Percentiles rank a stretch among this genome's conserved stretches.
Evolutionary conservation across 2,888 invertebrate species (phyloP).

Genomic region (Habrosyne pyritoides): DNA sequence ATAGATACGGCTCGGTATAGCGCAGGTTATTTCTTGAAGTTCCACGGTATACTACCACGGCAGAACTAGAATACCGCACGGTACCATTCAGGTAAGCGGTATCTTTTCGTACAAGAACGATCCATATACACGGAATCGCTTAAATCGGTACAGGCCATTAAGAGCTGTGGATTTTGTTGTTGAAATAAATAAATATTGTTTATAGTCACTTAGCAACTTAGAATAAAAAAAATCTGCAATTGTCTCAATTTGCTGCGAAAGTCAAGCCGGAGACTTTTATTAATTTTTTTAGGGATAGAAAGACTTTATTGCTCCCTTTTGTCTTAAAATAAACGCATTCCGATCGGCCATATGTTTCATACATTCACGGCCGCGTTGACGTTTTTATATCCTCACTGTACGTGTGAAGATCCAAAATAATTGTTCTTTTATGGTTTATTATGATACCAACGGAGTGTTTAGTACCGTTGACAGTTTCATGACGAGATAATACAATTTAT

Average conservation of each 20-base stretch:
- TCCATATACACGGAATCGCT: too few relatives aligned
- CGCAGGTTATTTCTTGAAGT: too few relatives aligned
- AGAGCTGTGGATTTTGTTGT: too few relatives aligned
- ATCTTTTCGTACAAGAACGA: too few relatives aligned
- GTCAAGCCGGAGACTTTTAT: slow-evolving; percentile 3
- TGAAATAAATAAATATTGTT: too few relatives aligned
- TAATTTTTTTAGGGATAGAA: slow-evolving; percentile 23
- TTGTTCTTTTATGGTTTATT: slow-evolving; percentile 70
- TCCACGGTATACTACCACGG: too few relatives aligned
- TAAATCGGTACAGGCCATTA: too few relatives aligned
- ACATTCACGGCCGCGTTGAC: slow-evolving; percentile 63
- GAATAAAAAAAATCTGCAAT: not conserved
- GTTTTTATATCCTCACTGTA: slow-evolving; percentile 61
- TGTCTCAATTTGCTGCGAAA: too few relatives aligned
- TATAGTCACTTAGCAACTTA: too few relatives aligned
- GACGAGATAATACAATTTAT: slow-evolving; percentile 53
- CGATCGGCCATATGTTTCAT: slow-evolving; percentile 59
- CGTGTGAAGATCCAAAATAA: slow-evolving; percentile 76
- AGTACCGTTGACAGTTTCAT: slow-evolving; percentile 70
- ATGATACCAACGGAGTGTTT: slow-evolving; percentile 75
- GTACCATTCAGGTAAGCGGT: too few relatives aligned
- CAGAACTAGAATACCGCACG: too few relatives aligned
- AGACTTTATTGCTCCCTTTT: slow-evolving; percentile 30
- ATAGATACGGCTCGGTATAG: too few relatives aligned
- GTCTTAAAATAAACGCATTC: slow-evolving; percentile 46